Conservation (phyloP, 2,113 vertebrate genomes). For the Catagonus wagneri region DNA sequence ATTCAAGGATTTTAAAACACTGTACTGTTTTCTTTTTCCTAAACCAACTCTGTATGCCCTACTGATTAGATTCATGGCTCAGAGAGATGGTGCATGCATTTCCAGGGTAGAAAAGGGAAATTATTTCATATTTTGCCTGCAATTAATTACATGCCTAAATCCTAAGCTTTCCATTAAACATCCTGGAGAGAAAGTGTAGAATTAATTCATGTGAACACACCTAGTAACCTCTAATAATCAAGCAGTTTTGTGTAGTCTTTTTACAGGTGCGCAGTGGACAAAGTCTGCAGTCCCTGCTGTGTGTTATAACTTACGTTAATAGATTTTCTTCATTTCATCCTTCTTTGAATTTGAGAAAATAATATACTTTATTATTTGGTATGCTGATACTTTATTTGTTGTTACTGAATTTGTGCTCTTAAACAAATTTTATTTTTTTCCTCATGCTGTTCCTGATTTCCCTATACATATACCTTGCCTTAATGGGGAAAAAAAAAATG, state of each 20-base stretch:
- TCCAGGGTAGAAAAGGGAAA: neutral
- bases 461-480: neutral
- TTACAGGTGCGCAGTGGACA: rapidly evolving
- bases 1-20: neutral
- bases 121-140: neutral
- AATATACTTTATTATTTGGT: neutral
- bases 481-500: neutral
- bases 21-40: neutral
- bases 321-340: neutral
- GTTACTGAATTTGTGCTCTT: neutral
- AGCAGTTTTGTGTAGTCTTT: neutral
- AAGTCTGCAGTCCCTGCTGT: neutral
- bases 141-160: neutral
- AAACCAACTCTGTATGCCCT: neutral
- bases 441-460: neutral
- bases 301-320: neutral
- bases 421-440: neutral
- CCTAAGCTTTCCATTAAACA: neutral
- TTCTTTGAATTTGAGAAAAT: neutral
- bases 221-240: neutral
- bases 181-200: neutral
- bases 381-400: neutral
- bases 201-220: neutral
- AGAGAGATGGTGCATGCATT: neutral
- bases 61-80: neutral